Percentiles rank a stretch among this genome's conserved stretches.
Conservation (phyloP, 1,140 invertebrate species). For the Cyclina sinensis region DNA sequence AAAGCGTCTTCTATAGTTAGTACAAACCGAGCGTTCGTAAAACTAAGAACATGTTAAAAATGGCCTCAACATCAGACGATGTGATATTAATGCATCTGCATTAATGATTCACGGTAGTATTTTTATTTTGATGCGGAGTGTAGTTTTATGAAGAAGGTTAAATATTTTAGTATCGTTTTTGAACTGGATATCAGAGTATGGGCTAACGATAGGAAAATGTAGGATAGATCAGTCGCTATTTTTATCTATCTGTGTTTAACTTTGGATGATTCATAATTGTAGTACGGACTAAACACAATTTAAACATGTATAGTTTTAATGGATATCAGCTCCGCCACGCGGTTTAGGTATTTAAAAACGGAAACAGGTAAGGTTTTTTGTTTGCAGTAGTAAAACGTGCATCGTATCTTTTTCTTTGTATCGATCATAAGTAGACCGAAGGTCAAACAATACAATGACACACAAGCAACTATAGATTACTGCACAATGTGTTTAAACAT, state of each 20-base stretch:
- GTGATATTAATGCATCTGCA: neutral
- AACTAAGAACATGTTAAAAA: neutral
- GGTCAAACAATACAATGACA: too few species aligned
- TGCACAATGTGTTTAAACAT: too few species aligned
- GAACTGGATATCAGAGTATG: neutral
- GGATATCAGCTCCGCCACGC: neutral
- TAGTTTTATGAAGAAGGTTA: neutral
- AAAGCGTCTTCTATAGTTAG: too few species aligned
- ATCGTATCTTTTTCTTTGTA: too few species aligned
- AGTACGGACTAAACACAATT: neutral
- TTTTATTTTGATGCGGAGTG: neutral
- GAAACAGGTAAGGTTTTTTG: neutral
- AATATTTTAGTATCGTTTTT: neutral
- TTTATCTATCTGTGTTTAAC: neutral
- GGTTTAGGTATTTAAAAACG: slow-evolving; percentile 1
- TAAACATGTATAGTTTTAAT: neutral
- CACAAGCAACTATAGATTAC: too few species aligned
- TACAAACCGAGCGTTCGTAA: too few species aligned
- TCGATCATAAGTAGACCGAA: too few species aligned
- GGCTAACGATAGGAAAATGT: neutral
- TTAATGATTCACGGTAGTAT: neutral
- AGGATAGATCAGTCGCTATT: neutral
- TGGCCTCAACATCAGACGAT: neutral
- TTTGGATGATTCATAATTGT: neutral
- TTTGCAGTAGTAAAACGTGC: too few species aligned